Conservation (phyloP, 2,888 invertebrate genomes). For the Lysandra coridon region DNA sequence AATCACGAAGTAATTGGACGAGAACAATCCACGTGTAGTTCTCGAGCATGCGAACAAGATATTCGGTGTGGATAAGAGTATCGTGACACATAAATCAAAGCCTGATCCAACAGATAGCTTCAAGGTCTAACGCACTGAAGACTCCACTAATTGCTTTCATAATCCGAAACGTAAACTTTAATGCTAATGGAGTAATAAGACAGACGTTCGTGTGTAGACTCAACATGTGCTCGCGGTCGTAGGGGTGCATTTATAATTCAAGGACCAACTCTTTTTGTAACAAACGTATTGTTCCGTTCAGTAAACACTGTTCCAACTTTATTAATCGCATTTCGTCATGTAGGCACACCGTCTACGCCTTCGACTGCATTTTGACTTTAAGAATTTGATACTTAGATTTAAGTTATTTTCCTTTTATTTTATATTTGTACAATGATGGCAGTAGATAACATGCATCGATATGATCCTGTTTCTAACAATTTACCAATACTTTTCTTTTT, state of each 20-base stretch:
- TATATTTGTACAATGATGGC: background rate
- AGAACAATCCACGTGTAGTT: background rate
- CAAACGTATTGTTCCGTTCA: constrained; percentile 21
- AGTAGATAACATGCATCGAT: background rate
- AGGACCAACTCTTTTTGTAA: constrained; percentile 16
- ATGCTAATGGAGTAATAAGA: constrained; percentile 27
- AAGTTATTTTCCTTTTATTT: background rate
- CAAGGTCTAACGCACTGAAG: constrained; percentile 32
- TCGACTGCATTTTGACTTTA: background rate
- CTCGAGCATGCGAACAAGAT: background rate
- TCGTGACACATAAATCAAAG: constrained; percentile 26
- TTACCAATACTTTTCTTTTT: too few relatives aligned
- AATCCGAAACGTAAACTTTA: constrained; percentile 27
- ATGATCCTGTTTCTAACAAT: too few relatives aligned
- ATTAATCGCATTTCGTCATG: background rate
- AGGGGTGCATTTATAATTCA: constrained; percentile 30
- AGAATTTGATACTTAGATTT: background rate
- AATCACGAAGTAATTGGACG: constrained; percentile 4
- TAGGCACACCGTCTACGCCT: constrained; percentile 9
- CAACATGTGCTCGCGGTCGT: background rate
- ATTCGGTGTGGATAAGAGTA: background rate
- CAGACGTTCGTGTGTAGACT: constrained; percentile 16
- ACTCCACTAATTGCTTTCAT: constrained; percentile 24
- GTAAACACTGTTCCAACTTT: background rate
- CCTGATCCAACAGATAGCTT: constrained; percentile 18